Base-by-base conservation (phyloP, 2,888 invertebrate species). In the Pterostichus niger region DNA sequence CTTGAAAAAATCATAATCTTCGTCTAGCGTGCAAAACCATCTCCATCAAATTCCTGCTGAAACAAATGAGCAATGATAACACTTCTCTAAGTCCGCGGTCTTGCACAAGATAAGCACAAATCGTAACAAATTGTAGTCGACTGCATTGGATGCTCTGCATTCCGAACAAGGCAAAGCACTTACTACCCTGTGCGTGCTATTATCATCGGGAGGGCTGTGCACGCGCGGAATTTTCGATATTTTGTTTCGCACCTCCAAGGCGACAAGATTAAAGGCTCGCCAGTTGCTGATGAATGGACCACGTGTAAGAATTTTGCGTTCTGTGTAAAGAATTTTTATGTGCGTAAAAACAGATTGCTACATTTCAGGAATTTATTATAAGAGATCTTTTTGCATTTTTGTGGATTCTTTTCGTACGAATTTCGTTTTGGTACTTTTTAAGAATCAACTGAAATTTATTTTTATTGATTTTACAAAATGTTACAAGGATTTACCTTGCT, bases 211-310 rank as follows among this genome's bases (percentile, higher is more conserved):
- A 40, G 68, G 68, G 68, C 68, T 68, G 31, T 13, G 54, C 9
- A 59, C 40, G 40, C 40, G 6, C 40, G 80, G 80, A 80, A 80
- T 80, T 49, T 33, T 31, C 68, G 64, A 49, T 68, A 80, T 80
- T 80, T 68, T 80, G 80, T 80, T 80, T 80, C 80, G 80, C 80
- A 80, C 80, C 80, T 80, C 64, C 35, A 33, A 56, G 35, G 71
- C 80, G 79, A 68, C 80, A 80, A 80, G 80, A 80, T 80, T 68
- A 80, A 80, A 49, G 35, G 46, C 54, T 15, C 13, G 13, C 31
- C 68, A 33, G 24, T 13, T 31, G 33, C 68, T 80, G 80, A 80
- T 80, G 80, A 49, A 80, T 80, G 80, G 80, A 35, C 7, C 77
- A 11, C 6, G 17, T 6, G 15, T 6, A 80, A 80, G 64, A 68